phyloP scores from a whole-genome alignment of 2,888 invertebrate genomes.

The Atrina japonica region DNA sequence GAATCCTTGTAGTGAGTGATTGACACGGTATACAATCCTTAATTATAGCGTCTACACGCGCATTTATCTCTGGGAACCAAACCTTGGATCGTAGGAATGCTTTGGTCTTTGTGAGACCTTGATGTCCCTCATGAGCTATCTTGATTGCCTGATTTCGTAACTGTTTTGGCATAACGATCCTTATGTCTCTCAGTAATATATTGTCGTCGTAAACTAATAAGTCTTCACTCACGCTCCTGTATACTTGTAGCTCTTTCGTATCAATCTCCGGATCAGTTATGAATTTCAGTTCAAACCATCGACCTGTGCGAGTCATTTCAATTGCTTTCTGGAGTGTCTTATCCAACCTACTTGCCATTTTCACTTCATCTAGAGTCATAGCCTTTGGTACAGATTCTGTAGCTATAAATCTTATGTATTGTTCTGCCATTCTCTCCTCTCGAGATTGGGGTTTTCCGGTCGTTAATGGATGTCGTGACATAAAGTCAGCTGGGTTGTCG shows the following conservation, averaged over 20 bases:
- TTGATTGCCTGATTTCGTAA: too few relatives aligned
- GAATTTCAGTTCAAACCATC: constrained; percentile 44
- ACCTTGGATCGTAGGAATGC: constrained; percentile 54
- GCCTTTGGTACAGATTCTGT: constrained; percentile 45
- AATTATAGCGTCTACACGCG: constrained; percentile 37
- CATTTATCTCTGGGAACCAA: constrained; percentile 57
- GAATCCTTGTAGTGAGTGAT: not conserved
- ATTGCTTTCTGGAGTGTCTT: constrained; percentile 50
- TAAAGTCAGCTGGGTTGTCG: constrained; percentile 63
- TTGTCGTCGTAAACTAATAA: constrained; percentile 33
- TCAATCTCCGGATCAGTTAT: constrained; percentile 32
- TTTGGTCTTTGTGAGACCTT: constrained; percentile 57
- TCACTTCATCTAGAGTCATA: constrained; percentile 58
- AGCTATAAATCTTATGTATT: constrained; percentile 55
- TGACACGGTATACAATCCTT: constrained; percentile 45
- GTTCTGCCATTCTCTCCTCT: constrained; percentile 42
- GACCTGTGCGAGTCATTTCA: constrained; percentile 31
- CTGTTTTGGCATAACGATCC: constrained; percentile 38
- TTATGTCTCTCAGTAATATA: constrained; percentile 35
- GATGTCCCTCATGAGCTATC: too few relatives aligned
- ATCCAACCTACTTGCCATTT: constrained; percentile 42
- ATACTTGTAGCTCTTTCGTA: constrained; percentile 24
- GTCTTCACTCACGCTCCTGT: constrained; percentile 43
- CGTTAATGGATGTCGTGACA: constrained; percentile 54
- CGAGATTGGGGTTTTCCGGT: not conserved